Percentiles rank a stretch among this genome's conserved stretches.
Conservation (phyloP, 2,113 vertebrate species). For the Coturnix japonica region DNA sequence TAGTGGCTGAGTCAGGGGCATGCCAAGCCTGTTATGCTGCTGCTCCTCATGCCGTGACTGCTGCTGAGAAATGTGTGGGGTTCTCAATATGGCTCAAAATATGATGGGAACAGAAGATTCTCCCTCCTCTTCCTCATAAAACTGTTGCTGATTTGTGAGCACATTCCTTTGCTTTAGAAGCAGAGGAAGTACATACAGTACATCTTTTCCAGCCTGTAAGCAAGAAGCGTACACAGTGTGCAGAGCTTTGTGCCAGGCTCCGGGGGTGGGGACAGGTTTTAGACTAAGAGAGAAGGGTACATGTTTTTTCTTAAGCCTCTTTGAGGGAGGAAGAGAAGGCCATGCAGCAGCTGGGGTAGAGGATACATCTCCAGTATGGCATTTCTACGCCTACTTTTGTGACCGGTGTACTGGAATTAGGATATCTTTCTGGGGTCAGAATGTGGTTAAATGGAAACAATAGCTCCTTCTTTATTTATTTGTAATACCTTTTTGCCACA, state of each 20-base stretch:
- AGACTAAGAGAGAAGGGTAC: background rate
- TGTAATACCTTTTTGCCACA: background rate
- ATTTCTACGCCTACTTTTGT: background rate
- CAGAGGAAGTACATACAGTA: background rate
- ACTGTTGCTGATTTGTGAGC: background rate
- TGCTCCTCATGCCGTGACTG: fast-evolving
- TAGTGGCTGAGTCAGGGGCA: background rate
- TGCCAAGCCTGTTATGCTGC: background rate
- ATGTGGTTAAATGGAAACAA: background rate
- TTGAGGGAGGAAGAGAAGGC: background rate
- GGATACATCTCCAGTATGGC: background rate
- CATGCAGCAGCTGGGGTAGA: background rate
- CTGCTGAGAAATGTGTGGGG: background rate
- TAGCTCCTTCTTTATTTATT: background rate
- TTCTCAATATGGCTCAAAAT: background rate
- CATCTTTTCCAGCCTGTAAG: background rate
- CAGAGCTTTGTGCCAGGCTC: background rate
- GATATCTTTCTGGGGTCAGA: background rate
- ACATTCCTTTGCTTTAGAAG: background rate
- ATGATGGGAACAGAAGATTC: background rate
- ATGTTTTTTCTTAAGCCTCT: background rate
- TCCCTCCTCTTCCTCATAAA: background rate
- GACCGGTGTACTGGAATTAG: background rate
- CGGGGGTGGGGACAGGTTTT: background rate
- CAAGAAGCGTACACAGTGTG: background rate